phyloP scores from a whole-genome alignment of 2,113 vertebrate species.

The Hyla sarda region DNA sequence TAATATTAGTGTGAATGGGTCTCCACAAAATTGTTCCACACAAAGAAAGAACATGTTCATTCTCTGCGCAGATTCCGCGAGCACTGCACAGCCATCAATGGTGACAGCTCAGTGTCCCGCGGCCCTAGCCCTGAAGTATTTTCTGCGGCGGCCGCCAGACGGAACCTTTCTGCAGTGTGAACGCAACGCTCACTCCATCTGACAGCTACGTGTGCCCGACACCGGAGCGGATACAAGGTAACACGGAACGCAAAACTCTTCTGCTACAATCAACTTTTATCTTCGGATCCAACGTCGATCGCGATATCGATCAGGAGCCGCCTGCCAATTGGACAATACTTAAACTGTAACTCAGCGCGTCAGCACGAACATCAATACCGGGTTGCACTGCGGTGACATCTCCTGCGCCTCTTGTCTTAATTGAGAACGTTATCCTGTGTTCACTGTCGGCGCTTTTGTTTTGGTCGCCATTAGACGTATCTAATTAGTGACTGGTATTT shows the following conservation, averaged over 20 bases:
- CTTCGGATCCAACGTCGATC: conserved; percentile 10
- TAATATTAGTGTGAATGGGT: no score
- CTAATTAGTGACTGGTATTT: conserved; percentile 42
- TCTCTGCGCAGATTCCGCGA: no score
- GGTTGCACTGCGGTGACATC: neutral
- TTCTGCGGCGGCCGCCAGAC: no score
- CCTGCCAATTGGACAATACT: conserved; percentile 26
- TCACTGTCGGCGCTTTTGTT: conserved; percentile 5
- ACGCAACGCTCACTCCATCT: neutral
- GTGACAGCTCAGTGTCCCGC: no score
- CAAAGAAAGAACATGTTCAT: no score
- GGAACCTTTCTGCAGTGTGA: no score
- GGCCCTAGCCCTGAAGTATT: no score
- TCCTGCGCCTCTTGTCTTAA: neutral
- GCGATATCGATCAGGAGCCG: conserved; percentile 5
- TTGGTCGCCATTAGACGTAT: neutral
- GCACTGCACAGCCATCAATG: no score
- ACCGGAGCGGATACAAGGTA: neutral
- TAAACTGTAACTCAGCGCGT: conserved; percentile 28
- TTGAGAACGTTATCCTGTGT: neutral
- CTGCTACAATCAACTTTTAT: neutral
- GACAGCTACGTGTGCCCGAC: neutral
- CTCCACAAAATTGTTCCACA: no score
- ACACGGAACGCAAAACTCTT: neutral
- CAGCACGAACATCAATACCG: neutral